Percentiles rank a stretch among this genome's conserved stretches.
Conservation (phyloP, 2,888 invertebrate genomes). For the Pammene fasciana region DNA sequence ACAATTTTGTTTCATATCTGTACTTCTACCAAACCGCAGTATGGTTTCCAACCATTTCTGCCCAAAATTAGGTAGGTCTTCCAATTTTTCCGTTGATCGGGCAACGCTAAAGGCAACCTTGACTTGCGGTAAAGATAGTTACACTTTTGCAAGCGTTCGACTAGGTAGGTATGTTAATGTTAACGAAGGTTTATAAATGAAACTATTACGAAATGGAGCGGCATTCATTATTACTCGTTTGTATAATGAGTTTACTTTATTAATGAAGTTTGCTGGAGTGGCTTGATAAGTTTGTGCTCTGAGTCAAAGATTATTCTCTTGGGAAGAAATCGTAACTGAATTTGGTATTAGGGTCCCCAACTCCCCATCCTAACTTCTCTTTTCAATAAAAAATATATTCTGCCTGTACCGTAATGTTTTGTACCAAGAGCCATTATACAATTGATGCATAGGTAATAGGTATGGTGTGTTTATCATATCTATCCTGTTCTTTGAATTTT, state of each 20-base stretch:
- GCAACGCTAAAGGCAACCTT: slow-evolving; percentile 51
- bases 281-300: not conserved
- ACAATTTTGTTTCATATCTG: too few relatives aligned
- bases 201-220: slow-evolving; percentile 31
- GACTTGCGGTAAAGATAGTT: slow-evolving; percentile 56
- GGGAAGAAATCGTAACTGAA: not conserved
- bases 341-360: not conserved
- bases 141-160: slow-evolving; percentile 47
- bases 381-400: too few relatives aligned
- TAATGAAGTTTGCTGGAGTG: slow-evolving; percentile 3
- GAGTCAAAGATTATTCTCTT: not conserved
- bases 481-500: too few relatives aligned
- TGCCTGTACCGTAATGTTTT: too few relatives aligned
- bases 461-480: too few relatives aligned
- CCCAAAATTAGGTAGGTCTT: not conserved
- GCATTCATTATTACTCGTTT: slow-evolving; percentile 25
- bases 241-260: slow-evolving; percentile 13
- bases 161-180: slow-evolving; percentile 48
- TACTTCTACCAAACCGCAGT: too few relatives aligned
- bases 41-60: too few relatives aligned
- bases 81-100: not conserved
- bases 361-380: not conserved
- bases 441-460: too few relatives aligned
- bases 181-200: slow-evolving; percentile 41
- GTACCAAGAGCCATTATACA: too few relatives aligned